phyloP scores from a whole-genome alignment of 1,140 invertebrate species.

The Drosophila saltans region DNA sequence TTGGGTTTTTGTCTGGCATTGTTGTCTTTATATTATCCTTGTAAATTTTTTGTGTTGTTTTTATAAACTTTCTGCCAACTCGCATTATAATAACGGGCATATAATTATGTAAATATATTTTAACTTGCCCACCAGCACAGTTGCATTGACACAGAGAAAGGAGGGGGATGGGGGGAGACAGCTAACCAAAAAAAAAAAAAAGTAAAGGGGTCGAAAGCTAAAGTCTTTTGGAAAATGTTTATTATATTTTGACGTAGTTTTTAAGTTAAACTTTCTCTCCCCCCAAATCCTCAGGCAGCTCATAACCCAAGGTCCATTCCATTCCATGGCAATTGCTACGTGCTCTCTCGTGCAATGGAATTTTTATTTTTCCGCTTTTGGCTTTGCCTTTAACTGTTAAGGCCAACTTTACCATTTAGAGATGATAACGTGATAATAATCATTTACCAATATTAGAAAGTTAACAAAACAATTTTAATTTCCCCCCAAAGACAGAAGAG shows the following conservation, averaged over 20 bases:
- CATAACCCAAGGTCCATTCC: constrained; percentile 32
- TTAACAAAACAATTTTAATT: constrained; percentile 1
- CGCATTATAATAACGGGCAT: constrained; percentile 69
- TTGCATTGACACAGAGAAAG: constrained; percentile 35
- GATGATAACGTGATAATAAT: constrained; percentile 14
- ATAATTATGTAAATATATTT: constrained; percentile 72
- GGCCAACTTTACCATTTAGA: constrained; percentile 62
- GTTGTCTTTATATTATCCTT: constrained; percentile 1
- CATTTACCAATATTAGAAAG: constrained; percentile 2
- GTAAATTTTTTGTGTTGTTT: constrained; percentile 30
- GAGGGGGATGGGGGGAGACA: not conserved
- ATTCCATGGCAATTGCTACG: constrained; percentile 54
- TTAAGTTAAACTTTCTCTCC: constrained; percentile 47
- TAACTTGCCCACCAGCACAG: constrained; percentile 48
- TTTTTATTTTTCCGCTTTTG: constrained; percentile 40
- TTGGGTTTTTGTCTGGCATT: not conserved
- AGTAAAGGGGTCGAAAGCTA: constrained; percentile 1
- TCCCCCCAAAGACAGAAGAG: not conserved
- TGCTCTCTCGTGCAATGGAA: constrained; percentile 65
- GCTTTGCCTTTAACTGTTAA: constrained; percentile 35
- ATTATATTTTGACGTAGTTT: constrained; percentile 71
- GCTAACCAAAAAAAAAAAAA: not conserved
- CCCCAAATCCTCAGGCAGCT: not conserved
- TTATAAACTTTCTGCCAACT: constrained; percentile 67
- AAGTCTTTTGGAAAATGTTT: constrained; percentile 58